phyloP scores from a whole-genome alignment of 2,797 vertebrate species.

The Melanogrammus aeglefinus region DNA sequence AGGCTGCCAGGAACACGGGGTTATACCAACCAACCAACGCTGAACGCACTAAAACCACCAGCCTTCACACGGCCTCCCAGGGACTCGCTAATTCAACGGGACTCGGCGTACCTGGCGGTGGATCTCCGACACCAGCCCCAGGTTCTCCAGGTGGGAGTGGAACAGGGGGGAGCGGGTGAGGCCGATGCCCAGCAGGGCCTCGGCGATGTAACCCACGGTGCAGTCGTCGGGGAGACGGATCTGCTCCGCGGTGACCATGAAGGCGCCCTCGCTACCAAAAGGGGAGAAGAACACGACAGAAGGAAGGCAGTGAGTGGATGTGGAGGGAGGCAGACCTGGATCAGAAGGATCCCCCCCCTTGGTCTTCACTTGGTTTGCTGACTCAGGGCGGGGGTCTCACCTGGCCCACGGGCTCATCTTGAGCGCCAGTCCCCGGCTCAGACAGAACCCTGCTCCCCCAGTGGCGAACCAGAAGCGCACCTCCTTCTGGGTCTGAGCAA shows the following conservation, averaged over 20 bases:
- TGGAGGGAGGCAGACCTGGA: not conserved
- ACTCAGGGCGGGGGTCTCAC: constrained; percentile 52
- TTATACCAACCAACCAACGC: no score
- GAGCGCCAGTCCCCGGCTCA: constrained; percentile 89
- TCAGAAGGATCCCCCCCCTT: not conserved
- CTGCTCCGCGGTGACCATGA: constrained; percentile 89
- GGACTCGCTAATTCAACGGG: no score
- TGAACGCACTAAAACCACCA: no score
- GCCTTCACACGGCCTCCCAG: no score
- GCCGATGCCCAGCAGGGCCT: constrained; percentile 84
- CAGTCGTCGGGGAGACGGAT: constrained; percentile 94
- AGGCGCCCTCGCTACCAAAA: constrained; percentile 80
- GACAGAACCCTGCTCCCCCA: constrained; percentile 94
- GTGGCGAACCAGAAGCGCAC: constrained; percentile 97
- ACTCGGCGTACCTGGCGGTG: constrained; percentile 79
- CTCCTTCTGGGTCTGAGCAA: constrained; percentile 62
- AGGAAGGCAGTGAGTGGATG: not conserved
- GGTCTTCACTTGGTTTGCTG: not conserved
- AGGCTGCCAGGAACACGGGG: not conserved
- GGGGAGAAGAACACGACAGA: not conserved
- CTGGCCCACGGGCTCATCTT: constrained; percentile 98
- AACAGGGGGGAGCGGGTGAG: constrained; percentile 84
- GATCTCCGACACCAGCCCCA: constrained; percentile 80
- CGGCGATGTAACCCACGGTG: constrained; percentile 92
- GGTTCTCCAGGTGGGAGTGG: constrained; percentile 94